Evolutionary conservation across 2,888 invertebrate genomes (phyloP).

Genomic region (Dicyrtoma fusca): DNA sequence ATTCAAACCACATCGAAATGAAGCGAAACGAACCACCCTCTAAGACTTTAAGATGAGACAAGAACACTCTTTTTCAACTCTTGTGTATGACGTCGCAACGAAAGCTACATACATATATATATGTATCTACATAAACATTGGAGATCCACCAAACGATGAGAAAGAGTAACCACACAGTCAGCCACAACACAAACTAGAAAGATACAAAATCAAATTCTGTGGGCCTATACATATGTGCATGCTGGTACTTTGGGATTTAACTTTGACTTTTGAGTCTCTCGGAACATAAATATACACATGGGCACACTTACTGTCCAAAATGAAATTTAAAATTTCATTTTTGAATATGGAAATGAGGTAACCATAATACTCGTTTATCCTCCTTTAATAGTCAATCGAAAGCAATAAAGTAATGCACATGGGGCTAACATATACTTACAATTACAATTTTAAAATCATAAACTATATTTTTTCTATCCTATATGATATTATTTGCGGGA

Average conservation of each 20-base stretch:
- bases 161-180: too few species aligned
- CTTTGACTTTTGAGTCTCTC: too few species aligned
- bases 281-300: neutral
- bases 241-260: too few species aligned
- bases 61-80: too few species aligned
- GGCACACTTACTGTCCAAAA: neutral
- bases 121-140: too few species aligned
- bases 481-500: too few species aligned
- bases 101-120: too few species aligned
- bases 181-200: neutral
- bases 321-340: slow-evolving; percentile 9
- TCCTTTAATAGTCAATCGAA: slow-evolving; percentile 28
- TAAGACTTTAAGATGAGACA: too few species aligned
- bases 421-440: slow-evolving; percentile 1
- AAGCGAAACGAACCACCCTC: neutral
- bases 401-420: slow-evolving; percentile 30
- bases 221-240: neutral
- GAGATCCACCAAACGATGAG: too few species aligned
- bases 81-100: too few species aligned
- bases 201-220: neutral
- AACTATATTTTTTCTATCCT: neutral
- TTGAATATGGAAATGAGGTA: slow-evolving; percentile 29
- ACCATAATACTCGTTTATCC: slow-evolving; percentile 8
- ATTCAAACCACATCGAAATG: too few species aligned
- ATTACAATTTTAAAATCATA: slow-evolving; percentile 11